These are phyloP conservation scores for Argopecten irradians DNA, from an alignment of 1,140 invertebrate genomes.

Conservation along the genomic window DNA sequence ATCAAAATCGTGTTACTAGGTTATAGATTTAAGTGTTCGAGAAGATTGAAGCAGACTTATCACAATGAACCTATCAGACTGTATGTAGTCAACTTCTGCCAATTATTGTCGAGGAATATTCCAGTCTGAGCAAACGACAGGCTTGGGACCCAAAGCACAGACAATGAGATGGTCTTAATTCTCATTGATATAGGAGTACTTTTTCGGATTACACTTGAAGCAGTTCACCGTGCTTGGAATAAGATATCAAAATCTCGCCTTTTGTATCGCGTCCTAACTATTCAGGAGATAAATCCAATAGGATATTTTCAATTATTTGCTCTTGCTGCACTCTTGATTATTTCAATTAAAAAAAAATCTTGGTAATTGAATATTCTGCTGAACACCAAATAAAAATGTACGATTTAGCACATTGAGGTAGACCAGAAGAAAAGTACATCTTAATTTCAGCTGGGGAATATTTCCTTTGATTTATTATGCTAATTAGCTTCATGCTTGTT, in stretches of 20 bases:
- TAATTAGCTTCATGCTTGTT: background rate
- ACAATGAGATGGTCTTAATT: background rate
- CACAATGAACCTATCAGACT: background rate
- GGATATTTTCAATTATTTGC: background rate
- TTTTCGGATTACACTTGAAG: background rate
- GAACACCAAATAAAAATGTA: too few relatives aligned
- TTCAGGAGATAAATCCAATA: background rate
- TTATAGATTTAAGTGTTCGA: background rate
- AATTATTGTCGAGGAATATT: background rate
- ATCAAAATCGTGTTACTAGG: background rate
- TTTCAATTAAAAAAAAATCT: too few relatives aligned
- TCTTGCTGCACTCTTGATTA: too few relatives aligned
- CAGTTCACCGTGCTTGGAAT: background rate
- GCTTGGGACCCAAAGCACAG: background rate
- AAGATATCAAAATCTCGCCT: background rate
- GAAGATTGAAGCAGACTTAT: background rate
- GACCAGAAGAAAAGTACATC: background rate
- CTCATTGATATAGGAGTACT: background rate
- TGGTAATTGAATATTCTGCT: too few relatives aligned
- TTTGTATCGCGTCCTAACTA: background rate
- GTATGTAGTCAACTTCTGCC: background rate
- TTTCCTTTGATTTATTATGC: background rate
- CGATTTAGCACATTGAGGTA: too few relatives aligned
- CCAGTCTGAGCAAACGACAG: background rate
- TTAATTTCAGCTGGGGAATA: background rate